A percentile compares a stretch with the other conserved stretches of the same genome.
These are phyloP conservation scores for Prionace glauca DNA, from an alignment of 2,797 vertebrate species.

Conservation along the genomic window DNA sequence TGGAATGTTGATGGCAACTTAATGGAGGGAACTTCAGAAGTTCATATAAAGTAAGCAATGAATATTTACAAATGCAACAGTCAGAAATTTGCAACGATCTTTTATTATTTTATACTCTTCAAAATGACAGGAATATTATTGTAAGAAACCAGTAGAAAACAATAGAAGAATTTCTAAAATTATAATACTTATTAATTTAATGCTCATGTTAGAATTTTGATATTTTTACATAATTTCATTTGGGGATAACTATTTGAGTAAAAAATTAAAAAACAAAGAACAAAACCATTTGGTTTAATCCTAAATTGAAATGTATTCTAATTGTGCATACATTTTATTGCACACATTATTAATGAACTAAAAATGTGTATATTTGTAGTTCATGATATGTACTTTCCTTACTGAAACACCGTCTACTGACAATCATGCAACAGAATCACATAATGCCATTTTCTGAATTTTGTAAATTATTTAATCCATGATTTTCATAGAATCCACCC, in stretches of 20 bases:
- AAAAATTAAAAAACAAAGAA: background rate
- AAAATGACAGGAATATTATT: background rate
- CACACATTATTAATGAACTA: background rate
- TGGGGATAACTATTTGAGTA: background rate
- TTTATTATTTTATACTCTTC: background rate
- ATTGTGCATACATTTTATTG: background rate
- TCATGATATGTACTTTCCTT: background rate
- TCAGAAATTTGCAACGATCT: background rate
- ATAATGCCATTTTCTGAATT: background rate
- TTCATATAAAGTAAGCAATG: conserved; percentile 69
- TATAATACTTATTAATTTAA: no score
- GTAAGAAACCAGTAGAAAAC: background rate
- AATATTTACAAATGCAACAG: background rate
- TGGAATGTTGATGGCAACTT: conserved; percentile 94
- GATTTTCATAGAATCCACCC: conserved; percentile 70
- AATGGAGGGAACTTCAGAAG: conserved; percentile 68
- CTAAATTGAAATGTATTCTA: background rate
- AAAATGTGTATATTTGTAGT: no score
- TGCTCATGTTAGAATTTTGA: background rate
- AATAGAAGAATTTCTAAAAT: background rate
- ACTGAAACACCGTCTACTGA: background rate
- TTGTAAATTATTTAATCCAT: background rate
- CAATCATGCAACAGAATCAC: background rate
- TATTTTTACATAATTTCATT: background rate
- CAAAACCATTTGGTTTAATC: background rate